These are phyloP conservation scores for Pluvialis apricaria DNA, from an alignment of 2,113 vertebrate species.

Conservation along the genomic window DNA sequence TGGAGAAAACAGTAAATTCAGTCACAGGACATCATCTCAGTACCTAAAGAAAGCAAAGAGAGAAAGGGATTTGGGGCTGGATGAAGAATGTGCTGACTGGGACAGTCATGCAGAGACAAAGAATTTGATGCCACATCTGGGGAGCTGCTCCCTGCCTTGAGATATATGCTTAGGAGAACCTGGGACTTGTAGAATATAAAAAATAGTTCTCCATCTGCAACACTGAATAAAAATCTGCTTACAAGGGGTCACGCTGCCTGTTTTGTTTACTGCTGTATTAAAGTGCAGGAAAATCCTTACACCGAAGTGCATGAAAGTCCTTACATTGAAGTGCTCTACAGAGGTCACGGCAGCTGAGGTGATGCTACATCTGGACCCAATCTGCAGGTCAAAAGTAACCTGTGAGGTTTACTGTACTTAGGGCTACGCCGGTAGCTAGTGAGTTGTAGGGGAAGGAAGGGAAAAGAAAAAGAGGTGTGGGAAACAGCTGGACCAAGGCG, in stretches of 20 bases:
- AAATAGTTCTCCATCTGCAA: not conserved
- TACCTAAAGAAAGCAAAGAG: not conserved
- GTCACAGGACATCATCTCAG: not conserved
- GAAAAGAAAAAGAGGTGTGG: not conserved
- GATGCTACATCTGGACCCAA: not conserved
- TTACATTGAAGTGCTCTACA: not conserved
- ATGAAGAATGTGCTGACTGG: not conserved
- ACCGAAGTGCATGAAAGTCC: not conserved
- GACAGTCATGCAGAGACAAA: not conserved
- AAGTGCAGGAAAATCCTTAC: not conserved
- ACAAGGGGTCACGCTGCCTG: not conserved
- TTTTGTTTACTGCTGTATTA: not conserved
- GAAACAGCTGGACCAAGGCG: not conserved
- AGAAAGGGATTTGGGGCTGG: not conserved
- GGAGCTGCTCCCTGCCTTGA: not conserved
- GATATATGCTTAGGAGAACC: not conserved
- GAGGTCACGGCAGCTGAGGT: not conserved
- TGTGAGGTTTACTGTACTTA: not conserved
- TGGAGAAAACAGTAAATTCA: not conserved
- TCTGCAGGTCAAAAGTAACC: not conserved
- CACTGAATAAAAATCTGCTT: not conserved
- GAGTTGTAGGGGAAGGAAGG: not conserved
- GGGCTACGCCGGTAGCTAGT: not conserved
- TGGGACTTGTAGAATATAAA: not conserved
- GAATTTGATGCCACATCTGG: not conserved